Evolutionary conservation across 2,797 vertebrate species (phyloP), one percentile per base, ranked within the genome.

Genomic region (Sorex maritimensis): DNA sequence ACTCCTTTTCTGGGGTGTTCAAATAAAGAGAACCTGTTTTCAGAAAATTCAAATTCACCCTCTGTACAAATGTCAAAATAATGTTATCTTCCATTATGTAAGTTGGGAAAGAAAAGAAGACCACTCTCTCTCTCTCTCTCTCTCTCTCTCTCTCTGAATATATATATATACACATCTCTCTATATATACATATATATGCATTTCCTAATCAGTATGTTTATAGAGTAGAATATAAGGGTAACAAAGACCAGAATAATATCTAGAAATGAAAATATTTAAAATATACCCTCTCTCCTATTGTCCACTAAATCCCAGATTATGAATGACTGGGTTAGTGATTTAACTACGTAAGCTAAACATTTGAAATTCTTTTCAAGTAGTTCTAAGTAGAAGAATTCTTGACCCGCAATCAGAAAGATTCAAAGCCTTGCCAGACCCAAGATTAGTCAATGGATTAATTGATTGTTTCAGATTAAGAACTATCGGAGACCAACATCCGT

Each of bases 181-280:
- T 44, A 84, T 1, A 38, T 85, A 63, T 17, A 13, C 19, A 5
- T 13, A 21, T 71, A 65, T 21, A 63, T 63, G 17, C 14, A 63
- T 63, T 63, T 63, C 61, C 11, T 19, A 14, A 19, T 63, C 19
- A 63, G 14, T 61, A 75, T 46, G 26, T 23, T 30, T 77, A 13
- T 41, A 41, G 21, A 67, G 9, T 41, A 81, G 26, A 44, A 63
- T 81, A n/a, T 34, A 65, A 69, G 19, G 77, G 24, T 28, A 81
- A 83, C 30, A 14, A 77, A 68, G 10, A 68, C 11, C 6, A 73
- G n/a, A 81, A 46, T 65, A 13, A 26, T 24, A 72, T 81, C 2
- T 44, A 77, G 5, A 49, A 52, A 1, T 44, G n/a, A 91, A 75
- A 80, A 49, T 63, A 68, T 44, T 46, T 86, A 86, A 74, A 88